Evolutionary conservation across 2,888 invertebrate genomes (phyloP).

Genomic region (Polietes domitor): DNA sequence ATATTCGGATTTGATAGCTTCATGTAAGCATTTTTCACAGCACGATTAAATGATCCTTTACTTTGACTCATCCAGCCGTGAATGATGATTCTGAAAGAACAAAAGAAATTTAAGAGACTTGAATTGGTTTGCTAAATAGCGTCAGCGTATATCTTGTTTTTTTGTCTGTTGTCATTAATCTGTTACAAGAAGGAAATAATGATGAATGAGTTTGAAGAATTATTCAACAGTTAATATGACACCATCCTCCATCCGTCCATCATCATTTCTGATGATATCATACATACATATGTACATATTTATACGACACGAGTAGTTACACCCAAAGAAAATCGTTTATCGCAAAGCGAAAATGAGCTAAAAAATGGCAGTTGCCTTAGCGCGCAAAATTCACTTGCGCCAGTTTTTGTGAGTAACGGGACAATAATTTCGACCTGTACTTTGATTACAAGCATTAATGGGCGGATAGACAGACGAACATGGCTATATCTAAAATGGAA

Average conservation of each 20-base stretch:
- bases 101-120: constrained; percentile 9
- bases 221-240: neutral
- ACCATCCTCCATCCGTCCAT: neutral
- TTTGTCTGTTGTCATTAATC: neutral
- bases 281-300: too few relatives aligned
- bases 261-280: constrained; percentile 4
- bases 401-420: too few relatives aligned
- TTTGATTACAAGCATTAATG: too few relatives aligned
- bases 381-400: too few relatives aligned
- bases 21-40: constrained; percentile 78
- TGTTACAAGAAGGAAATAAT: neutral
- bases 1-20: constrained; percentile 69
- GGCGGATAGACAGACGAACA: too few relatives aligned
- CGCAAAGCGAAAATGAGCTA: too few relatives aligned
- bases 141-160: too few relatives aligned
- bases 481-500: too few relatives aligned
- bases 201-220: neutral
- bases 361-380: too few relatives aligned
- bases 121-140: neutral
- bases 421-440: too few relatives aligned
- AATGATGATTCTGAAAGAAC: constrained; percentile 76
- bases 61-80: constrained; percentile 80
- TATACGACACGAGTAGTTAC: neutral
- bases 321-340: neutral
- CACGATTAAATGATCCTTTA: constrained; percentile 77